A percentile compares a stretch with the other conserved stretches of the same genome.
phyloP scores from a whole-genome alignment of 2,888 invertebrate species.

The Diplolepis rosae region DNA sequence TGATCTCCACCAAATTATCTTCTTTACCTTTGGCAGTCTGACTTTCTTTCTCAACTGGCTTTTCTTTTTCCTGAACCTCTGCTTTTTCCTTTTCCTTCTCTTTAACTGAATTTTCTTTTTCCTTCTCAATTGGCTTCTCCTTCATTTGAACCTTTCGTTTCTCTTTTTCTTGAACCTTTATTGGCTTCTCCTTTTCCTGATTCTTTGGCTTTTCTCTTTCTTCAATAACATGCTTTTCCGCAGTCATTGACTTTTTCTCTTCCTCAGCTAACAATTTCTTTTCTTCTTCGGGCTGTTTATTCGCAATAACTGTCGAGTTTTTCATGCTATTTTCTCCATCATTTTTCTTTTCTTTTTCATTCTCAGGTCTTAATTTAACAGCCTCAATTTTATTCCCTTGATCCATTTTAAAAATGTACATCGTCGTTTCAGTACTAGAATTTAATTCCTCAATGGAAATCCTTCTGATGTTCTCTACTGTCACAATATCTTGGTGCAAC shows the following conservation, averaged over 20 bases:
- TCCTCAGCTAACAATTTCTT: conserved; percentile 37
- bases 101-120: conserved; percentile 2
- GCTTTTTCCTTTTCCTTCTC: background rate
- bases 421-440: background rate
- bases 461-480: background rate
- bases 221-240: background rate
- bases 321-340: conserved; percentile 3
- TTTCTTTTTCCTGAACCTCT: background rate
- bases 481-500: background rate
- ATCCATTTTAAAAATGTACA: conserved; percentile 1
- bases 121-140: background rate
- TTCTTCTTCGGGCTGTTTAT: conserved; percentile 34
- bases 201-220: background rate
- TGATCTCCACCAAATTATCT: too few relatives aligned
- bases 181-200: background rate
- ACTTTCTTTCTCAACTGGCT: background rate
- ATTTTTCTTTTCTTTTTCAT: background rate
- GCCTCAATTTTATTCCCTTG: background rate
- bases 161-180: background rate
- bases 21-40: too few relatives aligned
- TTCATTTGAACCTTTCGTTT: background rate
- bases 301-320: background rate
- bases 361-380: background rate
- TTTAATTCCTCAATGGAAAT: background rate
- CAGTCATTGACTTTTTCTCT: conserved; percentile 15